Conservation (phyloP, 2,888 invertebrate species). For the Elysia crispata region DNA sequence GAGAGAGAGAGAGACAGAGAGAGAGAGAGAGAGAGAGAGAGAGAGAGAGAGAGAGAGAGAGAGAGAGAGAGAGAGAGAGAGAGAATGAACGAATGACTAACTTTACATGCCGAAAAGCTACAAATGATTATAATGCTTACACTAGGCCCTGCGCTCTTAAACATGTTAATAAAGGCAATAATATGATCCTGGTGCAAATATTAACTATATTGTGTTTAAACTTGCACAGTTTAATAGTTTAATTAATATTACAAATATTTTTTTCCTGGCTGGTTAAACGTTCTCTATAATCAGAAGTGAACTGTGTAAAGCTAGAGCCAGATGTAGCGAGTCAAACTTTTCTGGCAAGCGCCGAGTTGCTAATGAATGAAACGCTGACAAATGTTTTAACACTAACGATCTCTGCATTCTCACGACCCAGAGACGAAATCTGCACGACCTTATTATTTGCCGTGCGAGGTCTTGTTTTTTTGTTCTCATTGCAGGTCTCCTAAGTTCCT, state of each 20-base stretch:
- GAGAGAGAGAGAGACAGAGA: too few species aligned
- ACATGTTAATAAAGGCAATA: not conserved
- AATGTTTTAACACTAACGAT: not conserved
- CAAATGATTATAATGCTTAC: not conserved
- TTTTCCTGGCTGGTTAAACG: constrained; percentile 13
- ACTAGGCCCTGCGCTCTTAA: not conserved
- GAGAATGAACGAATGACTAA: not conserved
- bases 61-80: constrained; percentile 15
- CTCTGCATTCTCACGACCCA: too few species aligned
- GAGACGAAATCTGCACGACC: too few species aligned
- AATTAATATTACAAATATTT: not conserved
- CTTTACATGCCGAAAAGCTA: not conserved
- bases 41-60: constrained; percentile 38
- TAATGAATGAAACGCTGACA: not conserved
- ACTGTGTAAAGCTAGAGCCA: not conserved
- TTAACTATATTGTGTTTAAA: too few species aligned
- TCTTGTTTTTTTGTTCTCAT: too few species aligned
- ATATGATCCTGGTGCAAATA: too few species aligned
- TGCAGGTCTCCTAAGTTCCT: too few species aligned
- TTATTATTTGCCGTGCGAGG: too few species aligned
- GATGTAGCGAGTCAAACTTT: not conserved
- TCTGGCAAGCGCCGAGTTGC: not conserved
- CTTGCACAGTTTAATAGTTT: too few species aligned
- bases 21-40: constrained; percentile 3
- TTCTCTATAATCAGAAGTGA: too few species aligned